Percentiles rank a stretch among this genome's conserved stretches.
These are phyloP conservation scores for Frankliniella fusca DNA, from an alignment of 2,888 invertebrate species.

Conservation along the genomic window DNA sequence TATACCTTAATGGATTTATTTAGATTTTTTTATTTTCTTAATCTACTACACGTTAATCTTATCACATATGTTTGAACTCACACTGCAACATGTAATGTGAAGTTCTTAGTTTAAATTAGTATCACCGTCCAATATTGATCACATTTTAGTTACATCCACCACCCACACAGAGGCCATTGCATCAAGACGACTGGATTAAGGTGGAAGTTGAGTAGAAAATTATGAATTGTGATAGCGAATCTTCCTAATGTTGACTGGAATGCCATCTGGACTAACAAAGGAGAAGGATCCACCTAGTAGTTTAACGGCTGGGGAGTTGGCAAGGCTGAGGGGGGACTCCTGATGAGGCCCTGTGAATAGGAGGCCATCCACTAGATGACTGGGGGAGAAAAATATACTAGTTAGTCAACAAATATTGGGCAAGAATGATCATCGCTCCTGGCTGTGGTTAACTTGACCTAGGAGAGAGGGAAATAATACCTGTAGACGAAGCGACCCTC, in stretches of 20 bases:
- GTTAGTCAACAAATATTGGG: not conserved
- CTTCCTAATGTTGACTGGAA: constrained; percentile 4
- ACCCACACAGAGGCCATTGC: not conserved
- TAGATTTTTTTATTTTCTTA: not conserved
- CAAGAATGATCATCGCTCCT: not conserved
- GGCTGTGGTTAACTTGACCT: not conserved
- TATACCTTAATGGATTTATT: not conserved
- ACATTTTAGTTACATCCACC: constrained; percentile 4
- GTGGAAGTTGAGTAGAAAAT: not conserved
- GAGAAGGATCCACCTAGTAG: not conserved
- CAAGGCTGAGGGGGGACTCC: not conserved
- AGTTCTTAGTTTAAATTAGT: too few species aligned
- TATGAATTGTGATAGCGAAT: not conserved
- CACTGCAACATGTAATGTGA: too few species aligned
- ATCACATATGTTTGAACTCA: too few species aligned
- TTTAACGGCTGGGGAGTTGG: not conserved
- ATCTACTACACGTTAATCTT: not conserved
- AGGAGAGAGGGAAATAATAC: not conserved
- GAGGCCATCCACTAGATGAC: not conserved
- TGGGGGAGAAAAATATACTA: not conserved
- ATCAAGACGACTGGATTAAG: not conserved
- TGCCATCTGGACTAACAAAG: not conserved
- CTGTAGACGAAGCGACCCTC: constrained; percentile 12
- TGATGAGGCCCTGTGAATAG: not conserved
- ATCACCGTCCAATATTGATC: constrained; percentile 4